phyloP scores from a whole-genome alignment of 2,888 invertebrate species.

The Rhodophaea formosa region DNA sequence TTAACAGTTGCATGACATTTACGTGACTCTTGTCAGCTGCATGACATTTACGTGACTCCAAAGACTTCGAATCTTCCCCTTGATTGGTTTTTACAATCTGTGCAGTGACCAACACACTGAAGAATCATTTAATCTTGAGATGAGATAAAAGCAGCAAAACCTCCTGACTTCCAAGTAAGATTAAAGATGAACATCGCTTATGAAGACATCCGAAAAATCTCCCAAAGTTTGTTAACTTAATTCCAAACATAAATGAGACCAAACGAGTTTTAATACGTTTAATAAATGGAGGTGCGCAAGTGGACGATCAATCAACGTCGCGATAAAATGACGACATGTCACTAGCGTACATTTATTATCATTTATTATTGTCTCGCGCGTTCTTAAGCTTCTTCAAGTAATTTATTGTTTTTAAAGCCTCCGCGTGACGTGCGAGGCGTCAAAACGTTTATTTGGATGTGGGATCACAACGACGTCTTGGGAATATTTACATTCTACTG shows the following conservation, averaged over 20 bases:
- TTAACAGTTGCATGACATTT: too few relatives aligned
- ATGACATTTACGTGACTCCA: too few relatives aligned
- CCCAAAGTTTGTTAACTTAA: slow-evolving; percentile 22
- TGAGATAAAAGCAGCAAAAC: too few relatives aligned
- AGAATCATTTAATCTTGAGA: too few relatives aligned
- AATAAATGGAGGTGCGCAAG: slow-evolving; percentile 61
- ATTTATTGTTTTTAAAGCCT: slow-evolving; percentile 44
- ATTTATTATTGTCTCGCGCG: slow-evolving; percentile 30
- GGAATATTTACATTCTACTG: too few relatives aligned
- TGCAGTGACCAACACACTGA: too few relatives aligned
- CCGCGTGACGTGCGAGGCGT: neutral
- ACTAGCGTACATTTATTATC: slow-evolving; percentile 59
- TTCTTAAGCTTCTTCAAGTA: slow-evolving; percentile 51
- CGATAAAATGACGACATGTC: slow-evolving; percentile 46
- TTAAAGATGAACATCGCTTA: too few relatives aligned
- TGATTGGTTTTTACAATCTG: too few relatives aligned
- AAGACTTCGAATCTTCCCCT: too few relatives aligned
- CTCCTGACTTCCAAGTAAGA: too few relatives aligned
- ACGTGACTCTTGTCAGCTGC: too few relatives aligned
- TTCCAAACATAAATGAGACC: slow-evolving; percentile 34
- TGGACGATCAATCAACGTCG: slow-evolving; percentile 61
- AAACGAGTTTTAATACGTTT: slow-evolving; percentile 45
- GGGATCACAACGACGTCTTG: neutral
- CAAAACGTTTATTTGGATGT: slow-evolving; percentile 6
- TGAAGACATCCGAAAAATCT: neutral